phyloP scores from a whole-genome alignment of 2,797 vertebrate species.

The Gila robusta region DNA sequence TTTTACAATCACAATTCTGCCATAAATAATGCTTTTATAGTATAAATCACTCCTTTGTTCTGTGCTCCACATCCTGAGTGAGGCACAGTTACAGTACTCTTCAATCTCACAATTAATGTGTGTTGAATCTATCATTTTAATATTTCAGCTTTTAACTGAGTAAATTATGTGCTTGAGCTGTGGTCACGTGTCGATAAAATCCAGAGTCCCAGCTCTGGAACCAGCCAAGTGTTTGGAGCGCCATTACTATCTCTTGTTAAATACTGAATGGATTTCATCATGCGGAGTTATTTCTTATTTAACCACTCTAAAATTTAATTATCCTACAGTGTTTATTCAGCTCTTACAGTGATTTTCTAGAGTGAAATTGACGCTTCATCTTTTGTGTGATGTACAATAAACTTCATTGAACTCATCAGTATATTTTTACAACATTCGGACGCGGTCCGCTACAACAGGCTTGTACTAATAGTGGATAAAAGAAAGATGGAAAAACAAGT shows the following conservation, averaged over 20 bases:
- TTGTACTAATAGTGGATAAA: too few species aligned
- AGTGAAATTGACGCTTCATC: too few species aligned
- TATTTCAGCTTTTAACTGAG: conserved; percentile 68
- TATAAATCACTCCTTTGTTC: conserved; percentile 66
- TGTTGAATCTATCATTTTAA: conserved; percentile 72
- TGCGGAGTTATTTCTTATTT: conserved; percentile 20
- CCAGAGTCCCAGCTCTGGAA: conserved; percentile 56
- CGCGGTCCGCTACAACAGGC: too few species aligned
- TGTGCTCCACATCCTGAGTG: conserved; percentile 57
- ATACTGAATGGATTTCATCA: background rate
- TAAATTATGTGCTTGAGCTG: conserved; percentile 67
- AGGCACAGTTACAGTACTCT: conserved; percentile 61
- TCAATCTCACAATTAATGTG: conserved; percentile 71
- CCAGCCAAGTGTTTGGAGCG: conserved; percentile 38
- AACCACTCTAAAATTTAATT: conserved; percentile 18
- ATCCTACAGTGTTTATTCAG: background rate
- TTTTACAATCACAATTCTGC: conserved; percentile 42
- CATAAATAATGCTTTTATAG: conserved; percentile 73
- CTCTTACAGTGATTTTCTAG: too few species aligned
- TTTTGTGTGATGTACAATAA: too few species aligned
- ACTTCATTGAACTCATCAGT: too few species aligned
- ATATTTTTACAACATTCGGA: too few species aligned
- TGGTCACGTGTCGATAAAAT: conserved; percentile 61
- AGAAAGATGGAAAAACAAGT: too few species aligned
- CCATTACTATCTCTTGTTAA: conserved; percentile 50